Evolutionary conservation across 2,888 invertebrate species (phyloP).

Genomic region (Galerucella pusilla): DNA sequence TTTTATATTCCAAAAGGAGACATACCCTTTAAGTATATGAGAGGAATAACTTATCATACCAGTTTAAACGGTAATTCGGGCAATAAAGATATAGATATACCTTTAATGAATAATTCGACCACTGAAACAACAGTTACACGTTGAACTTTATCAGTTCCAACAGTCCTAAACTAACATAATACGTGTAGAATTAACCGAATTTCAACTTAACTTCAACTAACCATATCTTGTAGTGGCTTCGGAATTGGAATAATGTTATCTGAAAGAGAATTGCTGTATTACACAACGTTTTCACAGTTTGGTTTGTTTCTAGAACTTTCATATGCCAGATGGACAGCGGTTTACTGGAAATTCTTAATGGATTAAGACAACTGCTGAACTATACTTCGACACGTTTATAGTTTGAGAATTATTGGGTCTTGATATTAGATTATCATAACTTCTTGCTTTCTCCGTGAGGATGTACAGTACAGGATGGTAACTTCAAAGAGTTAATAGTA

Average conservation of each 20-base stretch:
- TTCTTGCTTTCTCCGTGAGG: background rate
- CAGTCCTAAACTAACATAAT: conserved; percentile 7
- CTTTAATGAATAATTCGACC: background rate
- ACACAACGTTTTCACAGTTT: background rate
- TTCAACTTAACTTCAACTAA: conserved; percentile 21
- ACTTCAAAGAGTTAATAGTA: too few species aligned
- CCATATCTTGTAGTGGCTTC: conserved; percentile 28
- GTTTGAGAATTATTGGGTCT: background rate
- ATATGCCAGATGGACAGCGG: background rate
- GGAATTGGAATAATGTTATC: conserved; percentile 24
- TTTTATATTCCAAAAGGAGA: too few species aligned
- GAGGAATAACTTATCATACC: background rate
- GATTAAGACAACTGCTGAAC: background rate
- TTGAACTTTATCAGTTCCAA: conserved; percentile 1
- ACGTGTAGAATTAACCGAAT: conserved; percentile 3
- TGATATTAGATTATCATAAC: background rate
- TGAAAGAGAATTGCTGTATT: conserved; percentile 15
- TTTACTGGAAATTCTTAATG: background rate
- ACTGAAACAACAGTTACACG: conserved; percentile 2
- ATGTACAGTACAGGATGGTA: too few species aligned
- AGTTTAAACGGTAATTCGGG: background rate
- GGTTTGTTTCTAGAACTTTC: background rate
- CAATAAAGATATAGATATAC: background rate
- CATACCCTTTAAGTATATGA: background rate
- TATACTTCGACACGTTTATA: background rate